phyloP scores from a whole-genome alignment of 2,888 invertebrate species.

The Drosophila histrio region DNA sequence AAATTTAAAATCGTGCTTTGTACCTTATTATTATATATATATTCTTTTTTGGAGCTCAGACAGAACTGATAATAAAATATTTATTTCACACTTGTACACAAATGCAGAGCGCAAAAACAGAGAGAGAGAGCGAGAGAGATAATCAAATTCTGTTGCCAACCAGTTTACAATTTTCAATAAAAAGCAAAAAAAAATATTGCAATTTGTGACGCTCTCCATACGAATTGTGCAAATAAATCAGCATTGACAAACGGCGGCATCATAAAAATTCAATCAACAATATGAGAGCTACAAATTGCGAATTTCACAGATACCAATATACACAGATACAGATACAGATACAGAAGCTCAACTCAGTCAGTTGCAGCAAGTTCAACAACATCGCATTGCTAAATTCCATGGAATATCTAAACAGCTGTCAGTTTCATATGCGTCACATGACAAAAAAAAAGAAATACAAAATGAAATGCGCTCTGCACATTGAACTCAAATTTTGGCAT shows the following conservation, averaged over 20 bases:
- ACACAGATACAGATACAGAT: constrained; percentile 2
- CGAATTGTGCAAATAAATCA: constrained; percentile 56
- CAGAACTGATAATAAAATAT: constrained; percentile 1
- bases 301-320: constrained; percentile 1
- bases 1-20: too few relatives aligned
- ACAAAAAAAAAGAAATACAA: constrained; percentile 4
- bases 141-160: constrained; percentile 20
- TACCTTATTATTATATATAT: too few relatives aligned
- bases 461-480: constrained; percentile 34
- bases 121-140: background rate
- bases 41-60: background rate
- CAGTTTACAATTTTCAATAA: constrained; percentile 20
- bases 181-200: constrained; percentile 16
- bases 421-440: constrained; percentile 41
- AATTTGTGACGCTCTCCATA: constrained; percentile 3
- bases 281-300: constrained; percentile 11
- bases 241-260: constrained; percentile 57
- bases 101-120: background rate
- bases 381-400: constrained; percentile 25
- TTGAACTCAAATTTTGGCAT: constrained; percentile 48
- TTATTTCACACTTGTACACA: constrained; percentile 4
- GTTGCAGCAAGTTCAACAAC: constrained; percentile 60
- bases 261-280: constrained; percentile 52
- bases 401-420: constrained; percentile 64
- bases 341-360: constrained; percentile 2